phyloP scores from a whole-genome alignment of 2,888 invertebrate species.

The Phanerotoma sp. region DNA sequence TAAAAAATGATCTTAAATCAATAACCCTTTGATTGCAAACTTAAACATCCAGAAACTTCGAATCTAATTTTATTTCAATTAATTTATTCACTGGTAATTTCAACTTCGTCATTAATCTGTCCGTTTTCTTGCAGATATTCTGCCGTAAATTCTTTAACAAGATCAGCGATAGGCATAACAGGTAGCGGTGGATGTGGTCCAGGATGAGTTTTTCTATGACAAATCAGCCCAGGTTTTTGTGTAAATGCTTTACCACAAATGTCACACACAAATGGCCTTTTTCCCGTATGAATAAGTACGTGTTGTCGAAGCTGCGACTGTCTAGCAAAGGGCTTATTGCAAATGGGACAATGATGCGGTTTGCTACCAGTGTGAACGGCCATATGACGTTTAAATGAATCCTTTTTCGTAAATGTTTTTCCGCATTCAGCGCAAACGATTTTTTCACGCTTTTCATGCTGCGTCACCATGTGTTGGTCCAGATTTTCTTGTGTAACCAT shows the following conservation, averaged over 20 bases:
- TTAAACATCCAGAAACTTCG: too few relatives aligned
- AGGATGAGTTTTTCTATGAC: conserved; percentile 54
- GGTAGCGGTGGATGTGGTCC: conserved; percentile 53
- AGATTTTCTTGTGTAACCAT: conserved; percentile 56
- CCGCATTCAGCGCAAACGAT: conserved; percentile 55
- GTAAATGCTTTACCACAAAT: conserved; percentile 55
- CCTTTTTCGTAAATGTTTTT: conserved; percentile 54
- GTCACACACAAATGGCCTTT: conserved; percentile 53
- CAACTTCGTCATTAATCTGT: conserved; percentile 2
- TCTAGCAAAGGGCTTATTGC: conserved; percentile 51
- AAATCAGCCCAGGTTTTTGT: conserved; percentile 54
- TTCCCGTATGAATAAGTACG: conserved; percentile 53
- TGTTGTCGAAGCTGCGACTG: conserved; percentile 53
- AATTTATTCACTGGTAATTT: conserved; percentile 9
- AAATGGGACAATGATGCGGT: conserved; percentile 52
- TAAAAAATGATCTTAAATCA: too few relatives aligned
- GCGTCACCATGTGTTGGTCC: conserved; percentile 51
- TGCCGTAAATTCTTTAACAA: conserved; percentile 53
- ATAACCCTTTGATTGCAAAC: too few relatives aligned
- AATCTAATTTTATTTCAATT: neutral
- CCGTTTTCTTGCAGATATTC: conserved; percentile 18
- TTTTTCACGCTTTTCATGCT: conserved; percentile 54
- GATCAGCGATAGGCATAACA: conserved; percentile 55
- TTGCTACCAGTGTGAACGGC: conserved; percentile 54
- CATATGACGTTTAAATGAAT: conserved; percentile 55